These are phyloP conservation scores for Columba guinea DNA, from an alignment of 2,797 vertebrate genomes.

Conservation along the genomic window DNA sequence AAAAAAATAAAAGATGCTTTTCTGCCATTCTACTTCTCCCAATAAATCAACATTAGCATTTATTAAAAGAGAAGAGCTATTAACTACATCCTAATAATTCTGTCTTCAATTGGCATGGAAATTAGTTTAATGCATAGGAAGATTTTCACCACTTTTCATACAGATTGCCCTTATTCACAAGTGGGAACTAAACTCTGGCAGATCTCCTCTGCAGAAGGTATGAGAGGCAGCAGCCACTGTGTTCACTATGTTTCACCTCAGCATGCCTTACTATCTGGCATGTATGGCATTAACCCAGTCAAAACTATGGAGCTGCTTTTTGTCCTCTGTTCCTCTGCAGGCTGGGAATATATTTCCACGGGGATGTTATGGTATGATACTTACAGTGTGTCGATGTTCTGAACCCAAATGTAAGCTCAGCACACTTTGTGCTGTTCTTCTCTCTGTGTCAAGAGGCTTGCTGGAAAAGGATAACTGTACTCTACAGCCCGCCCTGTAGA, in stretches of 20 bases:
- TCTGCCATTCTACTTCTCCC: not conserved
- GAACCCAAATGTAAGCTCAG: not conserved
- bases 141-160: not conserved
- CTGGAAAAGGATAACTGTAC: not conserved
- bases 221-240: not conserved
- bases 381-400: not conserved
- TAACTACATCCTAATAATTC: not conserved
- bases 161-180: not conserved
- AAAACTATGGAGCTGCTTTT: not conserved
- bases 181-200: not conserved
- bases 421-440: not conserved
- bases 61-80: not conserved
- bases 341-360: not conserved
- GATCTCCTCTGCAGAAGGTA: not conserved
- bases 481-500: not conserved
- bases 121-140: not conserved
- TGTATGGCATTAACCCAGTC: not conserved
- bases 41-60: not conserved
- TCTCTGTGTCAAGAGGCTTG: not conserved
- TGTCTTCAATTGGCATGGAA: not conserved
- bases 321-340: not conserved
- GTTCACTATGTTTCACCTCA: not conserved
- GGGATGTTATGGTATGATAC: accelerated
- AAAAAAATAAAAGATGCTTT: not conserved
- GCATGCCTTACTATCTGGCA: accelerated